Evolutionary conservation across 2,888 invertebrate species (phyloP).

Genomic region (Lasioglossum morio): DNA sequence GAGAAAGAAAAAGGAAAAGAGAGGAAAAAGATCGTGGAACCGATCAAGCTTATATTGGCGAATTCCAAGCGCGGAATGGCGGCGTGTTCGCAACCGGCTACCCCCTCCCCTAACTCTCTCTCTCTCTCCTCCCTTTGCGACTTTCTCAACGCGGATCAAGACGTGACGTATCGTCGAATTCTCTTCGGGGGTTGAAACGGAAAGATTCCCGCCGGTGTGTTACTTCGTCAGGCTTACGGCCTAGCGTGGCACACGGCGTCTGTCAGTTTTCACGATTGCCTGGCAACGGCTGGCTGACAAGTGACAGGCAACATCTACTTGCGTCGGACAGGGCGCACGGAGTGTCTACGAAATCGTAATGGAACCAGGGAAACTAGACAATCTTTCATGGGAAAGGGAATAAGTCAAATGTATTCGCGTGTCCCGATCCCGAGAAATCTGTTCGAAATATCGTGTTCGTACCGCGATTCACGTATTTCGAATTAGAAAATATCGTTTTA

Average conservation of each 20-base stretch:
- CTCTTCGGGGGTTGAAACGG: constrained; percentile 43
- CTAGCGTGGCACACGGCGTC: not conserved
- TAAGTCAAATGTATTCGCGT: not conserved
- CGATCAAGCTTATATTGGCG: constrained; percentile 45
- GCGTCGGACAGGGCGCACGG: not conserved
- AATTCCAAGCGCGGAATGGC: constrained; percentile 24
- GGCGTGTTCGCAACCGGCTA: constrained; percentile 32
- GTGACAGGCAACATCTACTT: constrained; percentile 2
- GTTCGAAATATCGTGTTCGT: not conserved
- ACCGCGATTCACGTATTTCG: not conserved
- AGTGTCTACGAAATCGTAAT: constrained; percentile 1
- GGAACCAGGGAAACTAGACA: not conserved
- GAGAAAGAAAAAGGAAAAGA: not conserved
- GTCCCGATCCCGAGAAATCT: not conserved
- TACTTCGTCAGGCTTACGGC: constrained; percentile 33
- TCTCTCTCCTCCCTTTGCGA: constrained; percentile 34
- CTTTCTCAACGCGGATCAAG: constrained; percentile 61
- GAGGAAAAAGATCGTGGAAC: not conserved
- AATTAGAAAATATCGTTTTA: not conserved
- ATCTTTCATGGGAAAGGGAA: not conserved
- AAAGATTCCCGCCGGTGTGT: constrained; percentile 14
- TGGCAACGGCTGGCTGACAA: not conserved
- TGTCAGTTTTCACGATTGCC: constrained; percentile 16
- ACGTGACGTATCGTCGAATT: constrained; percentile 65
- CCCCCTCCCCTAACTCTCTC: not conserved